Conservation (phyloP, 2,888 invertebrate genomes). For the Matsumyia berberina region DNA sequence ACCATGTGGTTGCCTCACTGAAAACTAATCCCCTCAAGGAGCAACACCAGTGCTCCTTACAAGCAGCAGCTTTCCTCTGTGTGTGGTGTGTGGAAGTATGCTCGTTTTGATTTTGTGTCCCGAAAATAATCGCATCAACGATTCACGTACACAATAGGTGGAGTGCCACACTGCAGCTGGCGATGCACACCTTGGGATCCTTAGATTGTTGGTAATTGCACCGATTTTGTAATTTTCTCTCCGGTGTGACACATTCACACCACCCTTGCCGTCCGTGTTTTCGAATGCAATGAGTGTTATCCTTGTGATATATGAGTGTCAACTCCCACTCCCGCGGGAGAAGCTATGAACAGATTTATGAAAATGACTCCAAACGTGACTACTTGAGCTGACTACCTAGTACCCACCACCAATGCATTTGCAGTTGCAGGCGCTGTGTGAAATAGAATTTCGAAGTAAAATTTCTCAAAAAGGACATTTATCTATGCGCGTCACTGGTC, state of each 20-base stretch:
- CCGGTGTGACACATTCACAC: conserved; percentile 47
- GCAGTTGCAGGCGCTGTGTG: no score
- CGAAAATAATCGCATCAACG: conserved; percentile 67
- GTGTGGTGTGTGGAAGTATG: background rate
- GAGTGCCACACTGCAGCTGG: background rate
- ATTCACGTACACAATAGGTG: conserved; percentile 24
- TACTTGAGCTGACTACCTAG: conserved; percentile 29
- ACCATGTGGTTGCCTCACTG: conserved; percentile 63
- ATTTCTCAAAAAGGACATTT: conserved; percentile 64
- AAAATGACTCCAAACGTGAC: conserved; percentile 75
- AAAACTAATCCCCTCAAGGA: conserved; percentile 53
- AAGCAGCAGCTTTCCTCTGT: background rate
- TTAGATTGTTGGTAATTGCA: conserved; percentile 65
- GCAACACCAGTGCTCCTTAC: conserved; percentile 20
- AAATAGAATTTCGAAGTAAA: conserved; percentile 70
- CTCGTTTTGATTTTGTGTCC: conserved; percentile 56
- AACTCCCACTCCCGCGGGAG: conserved; percentile 31
- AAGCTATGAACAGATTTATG: conserved; percentile 75
- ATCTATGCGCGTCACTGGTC: conserved; percentile 72
- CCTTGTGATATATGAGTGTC: conserved; percentile 73
- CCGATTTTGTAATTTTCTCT: conserved; percentile 71
- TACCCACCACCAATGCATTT: no score
- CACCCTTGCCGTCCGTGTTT: conserved; percentile 34
- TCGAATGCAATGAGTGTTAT: conserved; percentile 76
- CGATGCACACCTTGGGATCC: conserved; percentile 45